A percentile compares a stretch with the other conserved stretches of the same genome.
Conservation (phyloP, 2,888 invertebrate species). For the Himalopsyche anomala region DNA sequence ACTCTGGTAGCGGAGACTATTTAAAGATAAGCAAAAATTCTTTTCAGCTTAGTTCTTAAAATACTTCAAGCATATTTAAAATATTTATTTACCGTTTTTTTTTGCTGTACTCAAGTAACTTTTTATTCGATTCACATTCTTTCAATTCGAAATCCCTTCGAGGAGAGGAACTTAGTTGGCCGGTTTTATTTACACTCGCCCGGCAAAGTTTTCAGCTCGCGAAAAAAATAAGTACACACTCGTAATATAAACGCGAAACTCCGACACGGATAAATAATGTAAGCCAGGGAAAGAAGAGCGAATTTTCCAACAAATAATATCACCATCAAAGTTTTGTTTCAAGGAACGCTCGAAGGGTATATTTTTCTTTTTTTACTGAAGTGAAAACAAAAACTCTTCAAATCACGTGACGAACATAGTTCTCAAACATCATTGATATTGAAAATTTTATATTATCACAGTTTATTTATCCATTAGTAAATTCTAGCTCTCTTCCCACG, state of each 20-base stretch:
- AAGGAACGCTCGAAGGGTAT: slow-evolving; percentile 46
- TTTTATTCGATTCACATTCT: slow-evolving; percentile 43
- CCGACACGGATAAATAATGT: slow-evolving; percentile 53
- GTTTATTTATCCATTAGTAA: too few relatives aligned
- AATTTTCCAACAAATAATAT: slow-evolving; percentile 46
- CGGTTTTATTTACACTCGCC: slow-evolving; percentile 53
- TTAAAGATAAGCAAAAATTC: too few relatives aligned
- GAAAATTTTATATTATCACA: too few relatives aligned
- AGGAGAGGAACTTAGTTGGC: slow-evolving; percentile 22
- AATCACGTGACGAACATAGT: too few relatives aligned
- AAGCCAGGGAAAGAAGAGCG: slow-evolving; percentile 48
- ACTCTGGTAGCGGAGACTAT: too few relatives aligned
- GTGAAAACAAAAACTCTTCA: neutral
- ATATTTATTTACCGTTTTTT: too few relatives aligned
- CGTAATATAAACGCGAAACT: slow-evolving; percentile 49
- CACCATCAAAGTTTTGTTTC: slow-evolving; percentile 57
- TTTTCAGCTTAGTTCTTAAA: too few relatives aligned
- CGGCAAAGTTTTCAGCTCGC: slow-evolving; percentile 36
- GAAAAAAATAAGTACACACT: slow-evolving; percentile 41
- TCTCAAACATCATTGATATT: too few relatives aligned
- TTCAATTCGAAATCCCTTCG: slow-evolving; percentile 51
- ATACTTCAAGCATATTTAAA: too few relatives aligned
- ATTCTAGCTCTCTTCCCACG: too few relatives aligned
- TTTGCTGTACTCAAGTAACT: too few relatives aligned
- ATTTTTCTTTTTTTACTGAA: slow-evolving; percentile 6